Conservation (phyloP, 2,888 invertebrate genomes). For the Chrysolina haemoptera region DNA sequence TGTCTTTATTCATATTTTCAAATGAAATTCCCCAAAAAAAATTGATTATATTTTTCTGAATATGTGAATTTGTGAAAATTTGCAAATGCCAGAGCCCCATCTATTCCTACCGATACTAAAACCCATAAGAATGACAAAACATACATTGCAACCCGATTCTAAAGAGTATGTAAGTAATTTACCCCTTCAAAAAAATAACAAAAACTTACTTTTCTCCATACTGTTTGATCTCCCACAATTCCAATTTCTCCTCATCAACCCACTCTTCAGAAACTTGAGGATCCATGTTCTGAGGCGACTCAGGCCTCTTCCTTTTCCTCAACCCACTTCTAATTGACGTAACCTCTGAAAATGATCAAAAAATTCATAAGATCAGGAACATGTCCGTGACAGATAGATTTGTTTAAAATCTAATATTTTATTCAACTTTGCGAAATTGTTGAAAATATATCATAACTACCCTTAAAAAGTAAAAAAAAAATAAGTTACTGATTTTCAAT, state of each 20-base stretch:
- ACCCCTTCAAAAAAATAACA: slow-evolving; percentile 16
- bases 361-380: slow-evolving; percentile 19
- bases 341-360: slow-evolving; percentile 77
- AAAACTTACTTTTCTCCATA: slow-evolving; percentile 85
- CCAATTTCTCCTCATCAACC: slow-evolving; percentile 96
- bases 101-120: no score
- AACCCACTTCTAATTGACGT: slow-evolving; percentile 95
- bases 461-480: neutral
- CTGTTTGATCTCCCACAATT: slow-evolving; percentile 96
- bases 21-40: no score
- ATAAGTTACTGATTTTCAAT: neutral
- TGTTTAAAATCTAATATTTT: no score
- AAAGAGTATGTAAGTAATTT: no score
- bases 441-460: no score
- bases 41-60: no score
- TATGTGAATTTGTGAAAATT: no score
- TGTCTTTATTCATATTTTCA: no score
- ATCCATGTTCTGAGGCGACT: slow-evolving; percentile 94
- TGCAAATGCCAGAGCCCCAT: no score
- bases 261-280: slow-evolving; percentile 96
- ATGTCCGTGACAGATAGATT: neutral
- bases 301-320: slow-evolving; percentile 92
- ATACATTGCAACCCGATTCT: no score
- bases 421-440: no score
- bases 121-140: no score